Evolutionary conservation across 2,113 vertebrate genomes (phyloP).

Genomic region (Junco hyemalis): DNA sequence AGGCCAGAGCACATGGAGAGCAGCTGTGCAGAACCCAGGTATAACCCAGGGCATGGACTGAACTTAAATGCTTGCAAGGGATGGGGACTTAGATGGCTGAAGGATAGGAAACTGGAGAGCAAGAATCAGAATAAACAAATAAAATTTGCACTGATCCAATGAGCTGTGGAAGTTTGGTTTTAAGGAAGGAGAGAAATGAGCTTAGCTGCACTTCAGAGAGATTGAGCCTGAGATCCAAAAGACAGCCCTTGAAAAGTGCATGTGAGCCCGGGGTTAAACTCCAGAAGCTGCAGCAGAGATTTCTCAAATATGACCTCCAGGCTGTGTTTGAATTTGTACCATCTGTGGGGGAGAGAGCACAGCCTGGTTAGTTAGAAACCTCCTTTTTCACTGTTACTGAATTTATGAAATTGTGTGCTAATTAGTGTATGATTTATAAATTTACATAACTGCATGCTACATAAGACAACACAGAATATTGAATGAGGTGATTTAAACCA

Average conservation of each 20-base stretch:
- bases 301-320: background rate
- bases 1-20: background rate
- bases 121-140: background rate
- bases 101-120: background rate
- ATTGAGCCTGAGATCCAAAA: background rate
- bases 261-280: background rate
- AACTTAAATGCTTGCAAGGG: background rate
- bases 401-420: conserved; percentile 61
- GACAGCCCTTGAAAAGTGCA: background rate
- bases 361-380: conserved; percentile 30
- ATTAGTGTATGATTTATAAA: conserved; percentile 59
- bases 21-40: background rate
- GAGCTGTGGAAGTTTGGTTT: background rate
- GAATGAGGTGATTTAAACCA: conserved; percentile 41
- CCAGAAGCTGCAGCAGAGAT: background rate
- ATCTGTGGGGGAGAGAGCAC: background rate
- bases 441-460: conserved; percentile 50
- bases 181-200: background rate
- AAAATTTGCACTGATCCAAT: background rate
- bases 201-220: background rate
- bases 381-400: conserved; percentile 18
- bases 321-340: background rate
- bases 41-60: background rate
- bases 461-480: conserved; percentile 49
- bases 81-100: background rate